Evolutionary conservation across 2,888 invertebrate genomes (phyloP), one percentile per base, ranked within the genome.

Genomic region (Brachynemurus nebulosus): DNA sequence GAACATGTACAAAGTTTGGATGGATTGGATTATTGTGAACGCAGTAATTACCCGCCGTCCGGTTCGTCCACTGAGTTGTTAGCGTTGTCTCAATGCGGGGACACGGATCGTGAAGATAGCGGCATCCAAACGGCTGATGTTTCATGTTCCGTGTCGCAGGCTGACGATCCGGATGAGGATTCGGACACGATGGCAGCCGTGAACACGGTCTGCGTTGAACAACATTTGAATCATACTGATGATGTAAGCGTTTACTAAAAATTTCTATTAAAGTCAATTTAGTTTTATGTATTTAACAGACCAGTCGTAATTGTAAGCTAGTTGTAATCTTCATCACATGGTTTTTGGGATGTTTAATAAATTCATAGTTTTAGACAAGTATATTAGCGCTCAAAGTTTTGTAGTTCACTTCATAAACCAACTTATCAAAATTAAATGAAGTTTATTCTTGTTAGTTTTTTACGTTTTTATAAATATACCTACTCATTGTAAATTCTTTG

Each of bases 111-210:
- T 33, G 86, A 86, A 63, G 86, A 86, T 57, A 81, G 80, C 49
- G 83, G 82, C 2, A 80, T 83, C 49, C 85, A 86, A 53, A 80
- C 83, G 4, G 83, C 84, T 2, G 79, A 83, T 58, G 85, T 81
- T 44, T 83, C 82, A 16, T 81, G 80, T 54, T 80, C 76, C 21
- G 75, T 76, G 17, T 75, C 74, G 55, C 83, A 83, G 54, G 78
- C 80, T 39, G 83, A 83, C 59, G 82, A 83, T 53, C 75, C 78
- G 16, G 74, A 75, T 42, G 80, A 80, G 56, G 61, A 62, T 45
- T 49, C 52, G 18, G 60, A 61, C 45, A 52, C 58, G 33, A 52
- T 55, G 38, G 54, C 57, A 16, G 59, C 57, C 36, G 59, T 59
- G 4, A 61, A 44, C 18, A 37, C 23, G 40, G 41, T 37, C 37